A percentile compares a stretch with the other conserved stretches of the same genome.
Conservation (phyloP, 2,888 invertebrate species). For the Stictocephala bisonia region DNA sequence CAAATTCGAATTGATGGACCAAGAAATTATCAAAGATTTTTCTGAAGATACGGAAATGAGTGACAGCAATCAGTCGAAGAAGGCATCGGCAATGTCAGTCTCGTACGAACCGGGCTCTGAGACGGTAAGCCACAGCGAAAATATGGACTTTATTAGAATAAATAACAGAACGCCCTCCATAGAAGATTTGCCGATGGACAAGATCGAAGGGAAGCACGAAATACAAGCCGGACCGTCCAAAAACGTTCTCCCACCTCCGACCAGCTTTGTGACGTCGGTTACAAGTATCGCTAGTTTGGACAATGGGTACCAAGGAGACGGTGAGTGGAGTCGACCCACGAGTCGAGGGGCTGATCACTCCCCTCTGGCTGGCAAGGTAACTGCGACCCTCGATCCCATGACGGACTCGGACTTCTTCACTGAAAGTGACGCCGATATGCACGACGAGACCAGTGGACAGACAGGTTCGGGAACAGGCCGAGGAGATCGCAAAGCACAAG, state of each 20-base stretch:
- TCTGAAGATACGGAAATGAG: constrained; percentile 53
- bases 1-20: constrained; percentile 46
- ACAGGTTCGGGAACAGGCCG: constrained; percentile 69
- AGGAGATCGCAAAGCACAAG: constrained; percentile 80
- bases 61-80: constrained; percentile 53
- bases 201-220: constrained; percentile 52
- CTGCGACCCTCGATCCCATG: constrained; percentile 73
- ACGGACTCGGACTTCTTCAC: constrained; percentile 93
- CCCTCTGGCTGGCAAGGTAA: constrained; percentile 69
- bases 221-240: constrained; percentile 36
- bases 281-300: constrained; percentile 93
- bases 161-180: constrained; percentile 78
- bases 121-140: constrained; percentile 53
- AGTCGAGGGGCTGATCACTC: constrained; percentile 74
- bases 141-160: constrained; percentile 38
- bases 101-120: constrained; percentile 53
- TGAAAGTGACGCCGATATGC: constrained; percentile 89
- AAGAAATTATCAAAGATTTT: constrained; percentile 47
- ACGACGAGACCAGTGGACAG: constrained; percentile 69
- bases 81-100: constrained; percentile 50
- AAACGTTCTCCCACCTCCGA: constrained; percentile 65
- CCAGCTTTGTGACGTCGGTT: constrained; percentile 86
- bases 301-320: constrained; percentile 94
- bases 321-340: constrained; percentile 88
- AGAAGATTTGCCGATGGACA: constrained; percentile 85